Conservation (phyloP, 2,888 invertebrate species). For the Electrophaes corylata region DNA sequence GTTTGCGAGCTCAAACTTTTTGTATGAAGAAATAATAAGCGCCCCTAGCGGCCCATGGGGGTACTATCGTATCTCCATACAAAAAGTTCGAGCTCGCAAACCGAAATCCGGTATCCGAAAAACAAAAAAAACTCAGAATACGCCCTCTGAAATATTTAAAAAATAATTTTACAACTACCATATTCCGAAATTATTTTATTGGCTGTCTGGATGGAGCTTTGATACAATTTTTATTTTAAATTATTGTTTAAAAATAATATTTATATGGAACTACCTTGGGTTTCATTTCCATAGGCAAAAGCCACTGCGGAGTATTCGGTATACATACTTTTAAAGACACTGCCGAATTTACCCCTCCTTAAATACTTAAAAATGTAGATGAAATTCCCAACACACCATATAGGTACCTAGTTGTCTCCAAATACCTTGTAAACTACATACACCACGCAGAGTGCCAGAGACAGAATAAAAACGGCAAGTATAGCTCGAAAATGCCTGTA, state of each 20-base stretch:
- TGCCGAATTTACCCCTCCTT: neutral
- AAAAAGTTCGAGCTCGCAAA: too few relatives aligned
- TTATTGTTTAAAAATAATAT: neutral
- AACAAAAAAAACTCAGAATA: too few relatives aligned
- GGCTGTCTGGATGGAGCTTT: neutral
- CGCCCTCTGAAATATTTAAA: too few relatives aligned
- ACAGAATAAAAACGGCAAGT: conserved; percentile 58
- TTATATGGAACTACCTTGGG: neutral
- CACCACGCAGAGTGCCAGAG: conserved; percentile 56
- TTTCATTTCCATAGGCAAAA: neutral
- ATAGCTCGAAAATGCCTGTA: conserved; percentile 74
- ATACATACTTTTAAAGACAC: neutral
- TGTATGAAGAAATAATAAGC: too few relatives aligned
- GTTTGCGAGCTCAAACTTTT: too few relatives aligned
- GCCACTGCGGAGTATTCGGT: neutral
- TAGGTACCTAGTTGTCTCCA: conserved; percentile 16
- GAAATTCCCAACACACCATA: too few relatives aligned
- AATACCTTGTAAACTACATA: conserved; percentile 55
- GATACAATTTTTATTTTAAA: neutral
- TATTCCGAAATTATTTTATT: neutral
- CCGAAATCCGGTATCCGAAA: neutral
- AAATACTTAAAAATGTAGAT: neutral
- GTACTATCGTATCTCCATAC: too few relatives aligned
- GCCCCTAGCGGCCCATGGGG: too few relatives aligned
- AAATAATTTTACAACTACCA: neutral